These are phyloP conservation scores for Xerus rutilus DNA, from an alignment of 2,797 vertebrate species.

Conservation along the genomic window DNA sequence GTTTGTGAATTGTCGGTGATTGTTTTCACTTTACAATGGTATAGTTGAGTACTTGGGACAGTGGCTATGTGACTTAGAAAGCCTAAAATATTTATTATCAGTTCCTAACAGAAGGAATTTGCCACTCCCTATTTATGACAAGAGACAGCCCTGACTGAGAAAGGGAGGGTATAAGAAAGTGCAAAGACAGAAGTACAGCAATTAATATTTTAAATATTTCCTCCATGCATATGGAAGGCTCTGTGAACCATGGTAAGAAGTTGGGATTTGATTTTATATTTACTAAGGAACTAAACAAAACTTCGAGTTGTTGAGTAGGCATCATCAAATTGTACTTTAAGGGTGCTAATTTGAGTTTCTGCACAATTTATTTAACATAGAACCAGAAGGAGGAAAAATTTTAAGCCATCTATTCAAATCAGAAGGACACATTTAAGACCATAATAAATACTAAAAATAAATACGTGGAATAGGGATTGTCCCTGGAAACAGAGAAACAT, in stretches of 20 bases:
- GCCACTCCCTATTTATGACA: neutral
- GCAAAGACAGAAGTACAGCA: neutral
- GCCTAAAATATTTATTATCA: neutral
- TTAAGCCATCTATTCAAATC: neutral
- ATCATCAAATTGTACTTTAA: neutral
- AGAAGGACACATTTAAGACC: neutral
- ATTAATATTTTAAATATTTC: neutral
- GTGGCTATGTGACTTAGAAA: neutral
- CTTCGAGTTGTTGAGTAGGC: neutral
- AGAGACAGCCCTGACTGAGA: neutral
- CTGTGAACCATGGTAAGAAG: neutral
- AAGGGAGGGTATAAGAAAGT: neutral
- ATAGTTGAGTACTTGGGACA: neutral
- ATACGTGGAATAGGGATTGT: neutral
- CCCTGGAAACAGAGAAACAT: neutral
- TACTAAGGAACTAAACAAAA: neutral
- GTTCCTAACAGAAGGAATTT: neutral
- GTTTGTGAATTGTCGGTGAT: neutral
- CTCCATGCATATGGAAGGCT: neutral
- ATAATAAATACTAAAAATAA: constrained; percentile 8
- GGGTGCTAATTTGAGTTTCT: neutral
- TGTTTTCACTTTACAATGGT: neutral
- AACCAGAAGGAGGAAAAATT: neutral
- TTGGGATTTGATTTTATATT: neutral
- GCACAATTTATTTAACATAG: neutral